Evolutionary conservation across 2,888 invertebrate species (phyloP), one percentile per base, ranked within the genome.

Genomic region (Teinopalpus imperialis): DNA sequence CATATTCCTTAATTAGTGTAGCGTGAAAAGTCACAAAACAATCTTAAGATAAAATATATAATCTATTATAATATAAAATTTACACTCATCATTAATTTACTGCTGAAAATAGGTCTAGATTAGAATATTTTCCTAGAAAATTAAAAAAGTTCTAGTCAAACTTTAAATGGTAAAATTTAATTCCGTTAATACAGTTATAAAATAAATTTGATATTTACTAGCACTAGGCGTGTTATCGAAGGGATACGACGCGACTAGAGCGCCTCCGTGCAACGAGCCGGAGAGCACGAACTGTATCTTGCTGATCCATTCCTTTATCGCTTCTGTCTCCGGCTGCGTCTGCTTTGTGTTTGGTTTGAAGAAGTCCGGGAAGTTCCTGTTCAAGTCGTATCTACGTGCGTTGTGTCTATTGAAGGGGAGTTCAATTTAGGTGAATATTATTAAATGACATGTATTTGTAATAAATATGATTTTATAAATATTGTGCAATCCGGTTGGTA

Each of bases 281-380:
- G 98, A 98, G 20, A 98, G 88, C 6, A 98, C 96, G 74, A 98
- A 98, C 76, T 97, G 97, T 48, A 95, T 95, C 77, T 96, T 95
- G 52, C 95, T 94, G 49, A 97, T 93, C 98, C 98, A 98, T 65
- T 97, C 94, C 73, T 97, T 97, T 2, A 98, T 94, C 0, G 97
- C 96, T 63, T 95, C 95, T 0, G 98, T 97, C 88, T 98, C 98
- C n/a, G 97, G 97, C 73, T 98, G 97, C 0, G 93, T 93, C 61
- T 94, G 93, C 66, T 95, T 95, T 58, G 94, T 94, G 78, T 96
- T 96, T 61, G 94, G 92, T 70, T 96, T 96, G 86, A 97, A 97
- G 77, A 95, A 95, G 81, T 98, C 98, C 0, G 98, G 98, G 83
- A 98, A 98, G 87, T 98, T 98, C 43, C 98, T 93, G 83, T 98